Evolutionary conservation across 2,888 invertebrate species (phyloP), one percentile per base, ranked within the genome.

Genomic region (Dione vanillae): DNA sequence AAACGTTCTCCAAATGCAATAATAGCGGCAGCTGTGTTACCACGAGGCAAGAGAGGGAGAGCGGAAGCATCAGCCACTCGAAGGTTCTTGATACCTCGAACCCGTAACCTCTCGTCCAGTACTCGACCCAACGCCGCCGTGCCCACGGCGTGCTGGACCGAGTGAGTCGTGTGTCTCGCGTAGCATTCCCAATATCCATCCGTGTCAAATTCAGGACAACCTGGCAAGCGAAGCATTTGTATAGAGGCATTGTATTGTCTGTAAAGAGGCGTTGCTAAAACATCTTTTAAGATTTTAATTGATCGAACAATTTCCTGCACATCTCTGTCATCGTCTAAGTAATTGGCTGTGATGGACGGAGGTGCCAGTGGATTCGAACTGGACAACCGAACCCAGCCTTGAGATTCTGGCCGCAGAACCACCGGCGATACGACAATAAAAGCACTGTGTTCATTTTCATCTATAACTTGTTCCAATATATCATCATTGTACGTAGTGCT

Each of bases 141-240:
- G 58, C 90, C 90, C 69, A 78, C 81, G 43, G 88, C 79, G 76
- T 90, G 90, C 76, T 77, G 84, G 67, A 80, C 72, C 1, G 78
- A 71, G 59, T 77, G 78, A 69, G 89, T 87, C 85, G 89, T 78
- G 74, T 88, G 85, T 12, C 85, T 81, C 64, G 71, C 78, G 78
- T 87, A 89, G 74, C 90, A 90, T n/a, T 72, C 73, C 87, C 87
- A 88, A 79, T 89, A 90, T 0, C 71, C 69, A 10, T 73, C 75
- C 2, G 27, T 59, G 11, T 52, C 72, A 37, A 74, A 72, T 0
- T 7, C 70, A 3, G 84, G 83, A 69, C 90, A 90, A 0, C 76
- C 84, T 7, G 79, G 75, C 3, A 89, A 51, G 5, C 76, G 54
- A 45, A 85, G 58, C 7, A 69, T 76, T 6, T 85, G 56, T 0